phyloP scores from a whole-genome alignment of 2,113 vertebrate species.

The Catagonus wagneri region DNA sequence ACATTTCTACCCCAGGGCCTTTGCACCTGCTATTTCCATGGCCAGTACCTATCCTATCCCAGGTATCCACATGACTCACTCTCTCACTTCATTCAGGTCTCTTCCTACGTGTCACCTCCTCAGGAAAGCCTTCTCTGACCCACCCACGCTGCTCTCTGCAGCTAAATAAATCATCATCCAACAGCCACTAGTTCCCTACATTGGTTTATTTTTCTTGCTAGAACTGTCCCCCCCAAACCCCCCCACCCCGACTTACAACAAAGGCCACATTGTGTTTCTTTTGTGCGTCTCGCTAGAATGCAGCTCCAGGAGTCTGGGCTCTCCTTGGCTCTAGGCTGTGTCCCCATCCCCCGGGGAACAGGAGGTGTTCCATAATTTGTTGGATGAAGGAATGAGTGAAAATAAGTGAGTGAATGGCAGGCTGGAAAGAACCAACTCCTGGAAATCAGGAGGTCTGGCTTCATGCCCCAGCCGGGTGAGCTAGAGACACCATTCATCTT shows the following conservation, averaged over 20 bases:
- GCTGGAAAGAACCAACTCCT: not conserved
- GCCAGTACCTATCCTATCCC: not conserved
- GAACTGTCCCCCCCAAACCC: not conserved
- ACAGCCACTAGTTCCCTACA: not conserved
- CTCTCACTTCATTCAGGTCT: not conserved
- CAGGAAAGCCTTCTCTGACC: not conserved
- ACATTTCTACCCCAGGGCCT: conserved; percentile 6
- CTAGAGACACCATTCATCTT: not conserved
- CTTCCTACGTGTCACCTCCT: not conserved
- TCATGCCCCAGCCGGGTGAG: not conserved
- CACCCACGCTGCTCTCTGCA: not conserved
- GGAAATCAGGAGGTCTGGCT: not conserved
- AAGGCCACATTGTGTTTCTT: not conserved
- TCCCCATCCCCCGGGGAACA: not conserved
- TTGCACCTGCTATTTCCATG: not conserved
- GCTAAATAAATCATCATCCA: not conserved
- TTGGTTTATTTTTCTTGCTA: not conserved
- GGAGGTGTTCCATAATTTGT: not conserved
- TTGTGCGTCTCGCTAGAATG: not conserved
- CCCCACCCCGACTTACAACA: not conserved
- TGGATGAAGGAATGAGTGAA: not conserved
- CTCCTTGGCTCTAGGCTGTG: not conserved
- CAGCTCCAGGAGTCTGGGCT: not conserved
- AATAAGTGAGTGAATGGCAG: not conserved
- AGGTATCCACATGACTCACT: not conserved